These are phyloP conservation scores for Macroramphosus scolopax DNA, from an alignment of 2,797 vertebrate species.

Conservation along the genomic window DNA sequence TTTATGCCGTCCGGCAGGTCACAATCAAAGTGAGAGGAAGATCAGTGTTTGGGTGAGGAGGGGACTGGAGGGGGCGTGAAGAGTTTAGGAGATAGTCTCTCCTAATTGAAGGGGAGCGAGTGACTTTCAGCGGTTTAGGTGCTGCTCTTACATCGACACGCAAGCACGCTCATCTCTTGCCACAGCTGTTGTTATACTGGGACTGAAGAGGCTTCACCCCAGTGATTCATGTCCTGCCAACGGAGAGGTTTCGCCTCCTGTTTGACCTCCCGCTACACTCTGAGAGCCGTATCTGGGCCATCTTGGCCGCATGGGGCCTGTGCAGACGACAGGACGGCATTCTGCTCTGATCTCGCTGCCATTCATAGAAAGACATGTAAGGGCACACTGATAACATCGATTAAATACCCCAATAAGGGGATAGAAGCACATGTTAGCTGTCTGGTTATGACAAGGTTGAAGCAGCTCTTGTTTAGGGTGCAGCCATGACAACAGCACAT, in stretches of 20 bases:
- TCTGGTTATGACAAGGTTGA: conserved; percentile 6
- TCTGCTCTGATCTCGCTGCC: conserved; percentile 57
- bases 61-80: conserved; percentile 16
- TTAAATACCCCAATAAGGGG: conserved; percentile 33
- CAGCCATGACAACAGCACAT: conserved; percentile 2
- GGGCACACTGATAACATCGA: conserved; percentile 27
- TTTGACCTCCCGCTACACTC: conserved; percentile 68
- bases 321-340: conserved; percentile 59
- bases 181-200: conserved; percentile 76
- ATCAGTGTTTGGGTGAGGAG: too few relatives aligned
- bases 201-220: conserved; percentile 57
- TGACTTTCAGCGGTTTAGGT: conserved; percentile 65
- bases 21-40: conserved; percentile 61
- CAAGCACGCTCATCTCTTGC: conserved; percentile 64
- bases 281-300: conserved; percentile 50
- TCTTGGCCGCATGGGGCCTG: conserved; percentile 46
- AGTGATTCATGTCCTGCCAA: conserved; percentile 78
- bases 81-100: conserved; percentile 47
- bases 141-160: conserved; percentile 60
- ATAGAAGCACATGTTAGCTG: conserved; percentile 34
- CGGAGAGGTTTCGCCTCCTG: conserved; percentile 66
- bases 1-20: conserved; percentile 58
- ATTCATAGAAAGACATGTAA: conserved; percentile 47
- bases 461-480: too few relatives aligned
- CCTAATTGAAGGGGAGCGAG: conserved; percentile 55